Evolutionary conservation across 2,797 vertebrate genomes (phyloP).

Genomic region (Leuciscus waleckii): DNA sequence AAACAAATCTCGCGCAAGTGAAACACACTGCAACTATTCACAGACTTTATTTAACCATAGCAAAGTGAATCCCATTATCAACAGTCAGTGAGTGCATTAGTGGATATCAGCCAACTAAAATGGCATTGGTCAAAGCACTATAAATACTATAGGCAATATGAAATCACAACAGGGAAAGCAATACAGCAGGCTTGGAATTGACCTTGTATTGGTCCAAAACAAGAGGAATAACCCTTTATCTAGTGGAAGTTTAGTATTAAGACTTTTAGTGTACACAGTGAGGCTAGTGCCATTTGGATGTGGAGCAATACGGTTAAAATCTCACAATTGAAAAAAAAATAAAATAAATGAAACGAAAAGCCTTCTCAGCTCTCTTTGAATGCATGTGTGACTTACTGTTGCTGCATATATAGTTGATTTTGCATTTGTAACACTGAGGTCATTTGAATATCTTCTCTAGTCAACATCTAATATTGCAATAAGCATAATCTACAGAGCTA

Average conservation of each 20-base stretch:
- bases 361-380: background rate
- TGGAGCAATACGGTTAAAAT: constrained; percentile 13
- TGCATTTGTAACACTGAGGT: constrained; percentile 30
- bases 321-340: constrained; percentile 6
- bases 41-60: constrained; percentile 48
- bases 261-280: constrained; percentile 33
- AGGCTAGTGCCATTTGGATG: background rate
- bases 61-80: constrained; percentile 35
- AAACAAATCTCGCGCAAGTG: background rate
- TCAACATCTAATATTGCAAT: background rate
- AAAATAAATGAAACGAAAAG: background rate
- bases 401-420: constrained; percentile 22
- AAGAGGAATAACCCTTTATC: background rate
- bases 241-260: constrained; percentile 7
- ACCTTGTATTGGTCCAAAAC: constrained; percentile 1
- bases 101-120: constrained; percentile 34
- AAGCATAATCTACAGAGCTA: constrained; percentile 19
- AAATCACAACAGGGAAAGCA: constrained; percentile 35
- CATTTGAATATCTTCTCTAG: background rate
- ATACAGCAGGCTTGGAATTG: constrained; percentile 28
- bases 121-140: constrained; percentile 36
- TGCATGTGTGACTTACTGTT: background rate
- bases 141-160: constrained; percentile 36
- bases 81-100: constrained; percentile 43
- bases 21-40: constrained; percentile 21